Percentiles rank a stretch among this genome's conserved stretches.
Evolutionary conservation across 2,113 vertebrate species (phyloP).

Genomic region (Trichomycterus rosablanca): DNA sequence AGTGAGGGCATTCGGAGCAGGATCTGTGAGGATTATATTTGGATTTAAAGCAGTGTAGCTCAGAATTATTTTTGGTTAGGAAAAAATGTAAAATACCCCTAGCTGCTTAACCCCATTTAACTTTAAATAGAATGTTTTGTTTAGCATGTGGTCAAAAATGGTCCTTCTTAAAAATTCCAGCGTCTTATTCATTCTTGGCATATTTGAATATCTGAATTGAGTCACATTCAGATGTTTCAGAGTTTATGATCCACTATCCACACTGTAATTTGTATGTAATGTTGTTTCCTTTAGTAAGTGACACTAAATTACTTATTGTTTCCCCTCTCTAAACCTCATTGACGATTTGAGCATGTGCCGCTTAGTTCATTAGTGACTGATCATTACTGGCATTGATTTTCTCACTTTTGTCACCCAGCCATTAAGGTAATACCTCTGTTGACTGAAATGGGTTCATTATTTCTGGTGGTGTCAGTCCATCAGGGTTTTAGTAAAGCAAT

Average conservation of each 20-base stretch:
- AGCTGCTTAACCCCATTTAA: conserved; percentile 15
- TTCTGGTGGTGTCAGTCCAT: not conserved
- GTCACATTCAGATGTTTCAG: too few relatives aligned
- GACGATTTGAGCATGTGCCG: conserved; percentile 50
- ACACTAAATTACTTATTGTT: conserved; percentile 14
- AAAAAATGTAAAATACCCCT: conserved; percentile 39
- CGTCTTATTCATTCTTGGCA: too few relatives aligned
- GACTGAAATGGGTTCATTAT: conserved; percentile 4
- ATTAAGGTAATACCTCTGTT: conserved; percentile 38
- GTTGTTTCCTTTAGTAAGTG: conserved; percentile 22
- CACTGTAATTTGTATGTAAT: conserved; percentile 11
- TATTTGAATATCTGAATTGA: too few relatives aligned
- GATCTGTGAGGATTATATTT: conserved; percentile 64
- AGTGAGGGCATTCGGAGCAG: conserved; percentile 63
- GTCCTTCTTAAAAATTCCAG: not conserved
- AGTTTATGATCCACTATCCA: too few relatives aligned
- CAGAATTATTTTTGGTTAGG: conserved; percentile 47
- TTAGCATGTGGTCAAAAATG: not conserved
- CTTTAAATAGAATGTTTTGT: conserved; percentile 6
- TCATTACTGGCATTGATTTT: conserved; percentile 68
- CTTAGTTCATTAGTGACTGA: conserved; percentile 64
- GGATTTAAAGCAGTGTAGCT: conserved; percentile 57
- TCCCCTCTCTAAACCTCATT: conserved; percentile 47
- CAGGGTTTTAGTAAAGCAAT: too few relatives aligned
- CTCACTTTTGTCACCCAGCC: conserved; percentile 45